phyloP scores from a whole-genome alignment of 1,140 invertebrate genomes.

The Penaeus vannamei region DNA sequence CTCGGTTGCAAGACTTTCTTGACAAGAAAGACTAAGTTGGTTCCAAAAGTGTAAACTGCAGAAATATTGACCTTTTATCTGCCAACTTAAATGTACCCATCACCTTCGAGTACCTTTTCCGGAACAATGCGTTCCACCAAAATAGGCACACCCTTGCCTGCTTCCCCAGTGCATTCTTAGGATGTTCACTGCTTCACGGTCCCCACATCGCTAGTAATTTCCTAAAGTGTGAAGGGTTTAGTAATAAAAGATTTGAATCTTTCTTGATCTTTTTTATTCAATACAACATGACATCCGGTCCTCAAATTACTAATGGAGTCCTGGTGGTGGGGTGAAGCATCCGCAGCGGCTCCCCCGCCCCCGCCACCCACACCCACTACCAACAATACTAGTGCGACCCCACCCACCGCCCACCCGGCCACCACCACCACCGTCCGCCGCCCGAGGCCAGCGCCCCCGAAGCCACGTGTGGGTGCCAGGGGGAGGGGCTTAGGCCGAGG shows the following conservation, averaged over 20 bases:
- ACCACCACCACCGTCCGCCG: constrained; percentile 20
- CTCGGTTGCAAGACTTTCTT: too few relatives aligned
- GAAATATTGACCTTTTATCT: too few relatives aligned
- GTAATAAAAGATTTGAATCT: constrained; percentile 1
- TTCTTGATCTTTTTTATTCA: constrained; percentile 66
- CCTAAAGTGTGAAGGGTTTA: not conserved
- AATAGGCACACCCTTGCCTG: too few relatives aligned
- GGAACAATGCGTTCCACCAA: too few relatives aligned
- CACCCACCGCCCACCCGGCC: constrained; percentile 39
- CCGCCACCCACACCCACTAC: not conserved
- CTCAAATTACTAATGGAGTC: constrained; percentile 66
- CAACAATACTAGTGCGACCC: constrained; percentile 1
- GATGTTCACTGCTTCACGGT: too few relatives aligned
- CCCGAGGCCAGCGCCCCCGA: not conserved
- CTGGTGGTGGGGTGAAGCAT: constrained; percentile 63
- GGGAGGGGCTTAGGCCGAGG: not conserved
- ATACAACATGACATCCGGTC: constrained; percentile 67
- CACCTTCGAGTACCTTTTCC: too few relatives aligned
- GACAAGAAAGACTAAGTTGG: too few relatives aligned
- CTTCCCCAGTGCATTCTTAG: too few relatives aligned
- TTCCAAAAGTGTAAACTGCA: too few relatives aligned
- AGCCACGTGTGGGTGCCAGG: not conserved
- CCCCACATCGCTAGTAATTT: not conserved
- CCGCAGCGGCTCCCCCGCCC: constrained; percentile 45
- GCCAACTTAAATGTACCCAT: too few relatives aligned